Conservation (phyloP, 2,888 invertebrate species). For the Nemapogon koenigi region DNA sequence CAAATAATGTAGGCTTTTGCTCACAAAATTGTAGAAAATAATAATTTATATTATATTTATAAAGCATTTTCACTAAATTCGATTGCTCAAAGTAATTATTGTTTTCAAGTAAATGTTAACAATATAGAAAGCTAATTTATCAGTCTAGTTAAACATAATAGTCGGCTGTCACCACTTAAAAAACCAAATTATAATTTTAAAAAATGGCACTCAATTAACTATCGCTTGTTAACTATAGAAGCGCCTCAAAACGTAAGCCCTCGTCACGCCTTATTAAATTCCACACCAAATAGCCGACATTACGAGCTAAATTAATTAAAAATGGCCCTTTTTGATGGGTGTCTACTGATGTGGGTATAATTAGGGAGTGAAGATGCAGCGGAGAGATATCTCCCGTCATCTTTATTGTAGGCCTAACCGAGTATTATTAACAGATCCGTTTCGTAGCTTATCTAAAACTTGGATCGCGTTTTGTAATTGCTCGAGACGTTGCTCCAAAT, state of each 20-base stretch:
- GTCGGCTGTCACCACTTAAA: conserved; percentile 9
- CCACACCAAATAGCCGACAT: conserved; percentile 51
- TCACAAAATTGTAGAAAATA: no score
- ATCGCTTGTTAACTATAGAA: conserved; percentile 34
- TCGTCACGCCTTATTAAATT: conserved; percentile 55
- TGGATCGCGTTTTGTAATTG: conserved; percentile 56
- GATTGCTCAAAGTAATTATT: no score
- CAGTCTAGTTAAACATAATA: no score
- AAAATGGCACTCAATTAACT: conserved; percentile 9
- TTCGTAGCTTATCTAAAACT: conserved; percentile 39
- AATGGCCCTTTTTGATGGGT: conserved; percentile 50
- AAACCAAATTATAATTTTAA: conserved; percentile 9
- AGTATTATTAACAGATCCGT: conserved; percentile 53
- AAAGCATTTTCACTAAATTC: no score
- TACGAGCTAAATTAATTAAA: conserved; percentile 62
- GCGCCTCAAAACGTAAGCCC: conserved; percentile 3
- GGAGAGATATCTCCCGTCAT: conserved; percentile 3
- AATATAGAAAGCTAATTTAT: no score
- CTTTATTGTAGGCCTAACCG: conserved; percentile 7
- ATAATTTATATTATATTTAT: no score
- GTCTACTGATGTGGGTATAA: conserved; percentile 61
- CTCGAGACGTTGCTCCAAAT: conserved; percentile 48
- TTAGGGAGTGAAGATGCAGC: conserved; percentile 49
- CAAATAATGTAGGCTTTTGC: no score
- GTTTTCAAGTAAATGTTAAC: no score